phyloP scores from a whole-genome alignment of 2,888 invertebrate species.

The Altica lythri region DNA sequence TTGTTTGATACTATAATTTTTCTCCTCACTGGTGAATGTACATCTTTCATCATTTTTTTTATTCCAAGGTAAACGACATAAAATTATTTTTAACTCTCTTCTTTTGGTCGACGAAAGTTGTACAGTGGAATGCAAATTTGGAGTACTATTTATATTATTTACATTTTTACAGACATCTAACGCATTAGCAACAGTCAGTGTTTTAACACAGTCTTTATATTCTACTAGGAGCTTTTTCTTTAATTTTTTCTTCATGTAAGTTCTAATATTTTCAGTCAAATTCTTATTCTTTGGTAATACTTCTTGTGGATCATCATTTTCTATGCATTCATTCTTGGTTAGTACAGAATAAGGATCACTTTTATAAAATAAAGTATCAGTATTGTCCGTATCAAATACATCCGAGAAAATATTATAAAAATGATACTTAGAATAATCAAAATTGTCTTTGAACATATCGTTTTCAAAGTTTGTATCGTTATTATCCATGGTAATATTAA shows the following conservation, averaged over 20 bases:
- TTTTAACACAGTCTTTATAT: constrained; percentile 38
- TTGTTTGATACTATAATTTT: constrained; percentile 32
- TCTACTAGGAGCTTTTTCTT: constrained; percentile 28
- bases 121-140: constrained; percentile 37
- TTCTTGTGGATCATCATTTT: constrained; percentile 21
- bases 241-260: constrained; percentile 33
- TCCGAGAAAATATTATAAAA: constrained; percentile 26
- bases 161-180: constrained; percentile 39
- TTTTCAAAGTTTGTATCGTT: no score
- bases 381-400: constrained; percentile 20
- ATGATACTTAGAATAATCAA: no score
- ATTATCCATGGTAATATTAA: constrained; percentile 3
- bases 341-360: constrained; percentile 17
- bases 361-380: constrained; percentile 22
- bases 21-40: constrained; percentile 26
- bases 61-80: constrained; percentile 30
- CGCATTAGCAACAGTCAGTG: constrained; percentile 30
- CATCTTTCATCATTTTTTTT: constrained; percentile 23
- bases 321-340: constrained; percentile 7
- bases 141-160: constrained; percentile 34
- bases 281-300: constrained; percentile 37
- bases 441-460: no score
- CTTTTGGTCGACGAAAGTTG: constrained; percentile 30
- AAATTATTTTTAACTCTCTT: constrained; percentile 36
- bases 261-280: constrained; percentile 40